Evolutionary conservation across 2,888 invertebrate genomes (phyloP).

Genomic region (Fragum fragum): DNA sequence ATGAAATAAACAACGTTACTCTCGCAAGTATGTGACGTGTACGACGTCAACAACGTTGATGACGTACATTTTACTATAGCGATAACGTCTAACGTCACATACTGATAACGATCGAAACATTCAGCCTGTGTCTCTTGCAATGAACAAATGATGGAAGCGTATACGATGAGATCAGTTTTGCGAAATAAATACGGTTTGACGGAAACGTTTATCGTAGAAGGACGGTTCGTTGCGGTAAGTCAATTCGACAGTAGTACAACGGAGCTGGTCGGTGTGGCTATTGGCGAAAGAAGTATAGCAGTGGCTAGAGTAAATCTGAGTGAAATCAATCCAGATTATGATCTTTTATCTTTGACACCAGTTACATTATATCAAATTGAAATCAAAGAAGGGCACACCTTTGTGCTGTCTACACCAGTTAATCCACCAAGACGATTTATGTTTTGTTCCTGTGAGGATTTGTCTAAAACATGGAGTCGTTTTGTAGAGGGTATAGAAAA

Average conservation of each 20-base stretch:
- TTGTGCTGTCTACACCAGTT: background rate
- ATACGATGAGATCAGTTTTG: background rate
- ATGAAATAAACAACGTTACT: background rate
- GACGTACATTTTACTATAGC: background rate
- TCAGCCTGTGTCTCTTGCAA: background rate
- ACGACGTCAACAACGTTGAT: background rate
- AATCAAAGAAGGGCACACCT: background rate
- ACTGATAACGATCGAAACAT: background rate
- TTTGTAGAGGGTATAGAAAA: background rate
- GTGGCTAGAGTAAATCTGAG: conserved; percentile 6
- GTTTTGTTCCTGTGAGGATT: conserved; percentile 14
- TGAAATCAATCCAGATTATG: background rate
- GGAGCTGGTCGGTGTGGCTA: conserved; percentile 2
- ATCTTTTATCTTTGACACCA: conserved; percentile 5
- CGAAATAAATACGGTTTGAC: background rate
- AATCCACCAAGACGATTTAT: conserved; percentile 5
- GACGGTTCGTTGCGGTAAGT: conserved; percentile 7
- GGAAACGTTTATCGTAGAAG: conserved; percentile 4
- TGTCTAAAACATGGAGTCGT: background rate
- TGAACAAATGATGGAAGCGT: background rate
- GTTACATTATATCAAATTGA: conserved; percentile 3
- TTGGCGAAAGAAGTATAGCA: background rate
- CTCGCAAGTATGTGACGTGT: background rate
- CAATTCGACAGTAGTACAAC: background rate
- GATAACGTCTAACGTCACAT: background rate